Evolutionary conservation across 1,140 invertebrate genomes (phyloP).

Genomic region (Cheumatopsyche charites): DNA sequence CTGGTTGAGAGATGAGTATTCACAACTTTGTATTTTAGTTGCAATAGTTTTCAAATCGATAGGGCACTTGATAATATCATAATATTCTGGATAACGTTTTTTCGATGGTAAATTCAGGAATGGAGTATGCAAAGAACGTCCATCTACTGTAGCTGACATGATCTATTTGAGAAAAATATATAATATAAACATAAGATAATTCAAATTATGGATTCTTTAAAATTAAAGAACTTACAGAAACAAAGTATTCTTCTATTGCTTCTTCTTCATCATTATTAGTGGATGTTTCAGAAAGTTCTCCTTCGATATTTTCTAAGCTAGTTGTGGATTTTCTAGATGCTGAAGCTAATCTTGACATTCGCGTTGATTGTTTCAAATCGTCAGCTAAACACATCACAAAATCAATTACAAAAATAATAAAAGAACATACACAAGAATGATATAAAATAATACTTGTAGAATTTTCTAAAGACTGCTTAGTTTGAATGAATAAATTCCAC

Average conservation of each 20-base stretch:
- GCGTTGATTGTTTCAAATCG: slow-evolving; percentile 55
- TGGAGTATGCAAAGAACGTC: slow-evolving; percentile 77
- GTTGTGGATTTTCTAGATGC: slow-evolving; percentile 54
- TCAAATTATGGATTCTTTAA: neutral
- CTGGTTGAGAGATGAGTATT: slow-evolving; percentile 77
- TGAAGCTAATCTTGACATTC: slow-evolving; percentile 56
- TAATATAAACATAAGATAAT: neutral
- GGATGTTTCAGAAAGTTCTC: slow-evolving; percentile 74
- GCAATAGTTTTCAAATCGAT: slow-evolving; percentile 95
- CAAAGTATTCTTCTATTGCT: slow-evolving; percentile 68
- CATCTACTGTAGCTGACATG: slow-evolving; percentile 80
- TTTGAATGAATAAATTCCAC: slow-evolving; percentile 81
- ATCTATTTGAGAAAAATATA: slow-evolving; percentile 75
- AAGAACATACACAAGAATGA: neutral
- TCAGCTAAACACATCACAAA: slow-evolving; percentile 51
- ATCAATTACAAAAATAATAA: neutral
- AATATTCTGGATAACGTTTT: slow-evolving; percentile 95
- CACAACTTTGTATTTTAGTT: slow-evolving; percentile 84
- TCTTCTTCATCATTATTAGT: slow-evolving; percentile 76
- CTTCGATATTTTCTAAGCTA: slow-evolving; percentile 55
- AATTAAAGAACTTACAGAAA: slow-evolving; percentile 60
- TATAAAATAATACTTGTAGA: slow-evolving; percentile 48
- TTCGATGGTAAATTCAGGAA: slow-evolving; percentile 92
- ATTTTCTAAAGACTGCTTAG: slow-evolving; percentile 58
- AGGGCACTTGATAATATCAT: slow-evolving; percentile 92